Conservation (phyloP, 2,113 vertebrate genomes). For the Riparia riparia region DNA sequence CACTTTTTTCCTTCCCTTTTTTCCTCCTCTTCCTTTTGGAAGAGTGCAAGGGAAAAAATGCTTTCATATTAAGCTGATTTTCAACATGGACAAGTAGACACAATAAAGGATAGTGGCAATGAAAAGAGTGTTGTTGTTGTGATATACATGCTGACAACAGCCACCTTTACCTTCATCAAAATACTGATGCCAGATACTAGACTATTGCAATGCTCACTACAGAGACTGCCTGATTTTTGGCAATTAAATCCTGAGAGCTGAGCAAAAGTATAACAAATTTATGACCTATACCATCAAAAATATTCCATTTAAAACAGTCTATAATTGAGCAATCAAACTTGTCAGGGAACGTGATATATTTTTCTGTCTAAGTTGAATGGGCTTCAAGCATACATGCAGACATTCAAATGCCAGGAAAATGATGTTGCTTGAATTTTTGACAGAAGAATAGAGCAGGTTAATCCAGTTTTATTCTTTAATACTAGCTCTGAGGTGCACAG, state of each 20-base stretch:
- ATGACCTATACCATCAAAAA: neutral
- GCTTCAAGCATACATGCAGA: slow-evolving; percentile 11
- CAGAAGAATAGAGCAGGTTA: slow-evolving; percentile 35
- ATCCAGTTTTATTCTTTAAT: slow-evolving; percentile 4
- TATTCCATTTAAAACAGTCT: slow-evolving; percentile 5
- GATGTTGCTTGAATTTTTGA: neutral
- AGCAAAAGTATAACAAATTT: neutral
- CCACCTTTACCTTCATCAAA: neutral
- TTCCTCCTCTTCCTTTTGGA: neutral
- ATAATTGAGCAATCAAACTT: slow-evolving; percentile 5
- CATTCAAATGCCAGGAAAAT: neutral
- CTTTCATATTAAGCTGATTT: neutral
- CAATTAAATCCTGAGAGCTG: neutral
- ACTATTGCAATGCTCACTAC: neutral
- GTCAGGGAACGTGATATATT: slow-evolving; percentile 29
- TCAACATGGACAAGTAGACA: neutral
- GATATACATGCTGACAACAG: neutral
- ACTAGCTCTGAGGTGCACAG: neutral
- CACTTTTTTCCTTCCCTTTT: neutral
- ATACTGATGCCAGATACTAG: neutral
- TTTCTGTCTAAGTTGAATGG: neutral
- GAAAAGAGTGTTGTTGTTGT: neutral
- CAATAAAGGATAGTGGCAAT: neutral
- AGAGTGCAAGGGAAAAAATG: neutral
- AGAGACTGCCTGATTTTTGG: neutral